Conservation (phyloP, 2,888 invertebrate genomes). For the Rhodophaea formosa region DNA sequence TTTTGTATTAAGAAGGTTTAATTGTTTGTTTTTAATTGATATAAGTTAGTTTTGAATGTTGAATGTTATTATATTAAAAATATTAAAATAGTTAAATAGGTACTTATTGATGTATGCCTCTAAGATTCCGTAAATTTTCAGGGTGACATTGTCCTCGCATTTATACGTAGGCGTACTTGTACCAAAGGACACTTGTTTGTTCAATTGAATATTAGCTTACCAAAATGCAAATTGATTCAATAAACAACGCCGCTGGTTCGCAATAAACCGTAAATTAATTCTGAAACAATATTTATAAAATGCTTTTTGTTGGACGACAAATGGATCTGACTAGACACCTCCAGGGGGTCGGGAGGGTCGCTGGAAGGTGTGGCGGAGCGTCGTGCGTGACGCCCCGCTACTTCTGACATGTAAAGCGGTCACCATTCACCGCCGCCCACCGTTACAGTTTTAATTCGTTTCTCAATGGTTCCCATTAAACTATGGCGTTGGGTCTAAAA, state of each 20-base stretch:
- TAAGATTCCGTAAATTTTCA: no score
- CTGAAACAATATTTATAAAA: not conserved
- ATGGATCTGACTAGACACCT: not conserved
- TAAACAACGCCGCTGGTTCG: not conserved
- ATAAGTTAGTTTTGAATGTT: no score
- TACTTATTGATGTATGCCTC: no score
- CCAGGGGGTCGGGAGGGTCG: not conserved
- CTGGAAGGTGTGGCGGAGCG: not conserved
- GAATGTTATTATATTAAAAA: no score
- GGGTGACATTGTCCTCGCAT: no score
- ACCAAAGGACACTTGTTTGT: not conserved
- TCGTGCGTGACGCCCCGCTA: slow-evolving; percentile 7
- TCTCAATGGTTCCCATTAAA: slow-evolving; percentile 9
- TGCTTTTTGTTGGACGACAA: not conserved
- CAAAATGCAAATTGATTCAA: not conserved
- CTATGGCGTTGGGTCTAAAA: not conserved
- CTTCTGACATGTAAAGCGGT: slow-evolving; percentile 8
- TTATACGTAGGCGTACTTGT: no score
- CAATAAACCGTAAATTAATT: not conserved
- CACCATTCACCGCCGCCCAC: not conserved
- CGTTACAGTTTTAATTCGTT: slow-evolving; percentile 18
- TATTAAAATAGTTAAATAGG: no score
- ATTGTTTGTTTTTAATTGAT: no score
- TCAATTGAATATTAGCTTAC: not conserved
- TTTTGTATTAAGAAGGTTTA: no score